Base-by-base conservation (phyloP, 2,888 invertebrate species). In the Apodemia hepburni region DNA sequence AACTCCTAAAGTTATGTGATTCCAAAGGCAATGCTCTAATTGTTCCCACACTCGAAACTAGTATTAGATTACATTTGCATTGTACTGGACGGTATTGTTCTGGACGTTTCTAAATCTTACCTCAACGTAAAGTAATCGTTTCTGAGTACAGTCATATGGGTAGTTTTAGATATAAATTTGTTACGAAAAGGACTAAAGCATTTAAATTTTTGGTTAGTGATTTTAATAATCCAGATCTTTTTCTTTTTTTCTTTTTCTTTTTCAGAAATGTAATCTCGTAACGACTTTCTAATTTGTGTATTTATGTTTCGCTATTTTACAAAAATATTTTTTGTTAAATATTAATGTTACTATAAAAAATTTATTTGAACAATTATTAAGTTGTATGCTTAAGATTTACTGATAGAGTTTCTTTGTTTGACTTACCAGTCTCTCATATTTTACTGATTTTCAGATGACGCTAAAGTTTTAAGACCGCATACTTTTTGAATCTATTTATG, bases 31-130 rank as follows among this genome's bases (percentile, higher is more conserved):
- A 42, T 80, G 86, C 83, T 87, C 85, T 85, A 81, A 79, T 88
- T 81, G 79, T 69, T 79, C 76, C 79, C 78, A 79, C 79, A 77
- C 73, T 76, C 66, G 73, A 29, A 62, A 62, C 64, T 61, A 69
- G 75, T 81, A 82, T 87, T 76, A 70, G 66, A 73, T 86, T 83
- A 80, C 86, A 65, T 66, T 71, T 70, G 75, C 75, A 82, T 88
- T 84, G 84, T 85, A 69, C 72, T 71, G 66, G 57, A 62, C 68
- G 58, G 66, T 69, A 66, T 73, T 75, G 78, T 76, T 76, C 75
- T 78, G 72, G 75, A 62, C 74, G 73, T 85, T 84, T 85, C 86
- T 85, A 78, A 84, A 87, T 89, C 89, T 89, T 89, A 81, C 75
- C 75, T 75, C 77, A 70, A 70, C 72, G 74, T 73, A 81, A 67